Conservation (phyloP, 92 coral and sea anemone species). For the Micromussa lordhowensis region DNA sequence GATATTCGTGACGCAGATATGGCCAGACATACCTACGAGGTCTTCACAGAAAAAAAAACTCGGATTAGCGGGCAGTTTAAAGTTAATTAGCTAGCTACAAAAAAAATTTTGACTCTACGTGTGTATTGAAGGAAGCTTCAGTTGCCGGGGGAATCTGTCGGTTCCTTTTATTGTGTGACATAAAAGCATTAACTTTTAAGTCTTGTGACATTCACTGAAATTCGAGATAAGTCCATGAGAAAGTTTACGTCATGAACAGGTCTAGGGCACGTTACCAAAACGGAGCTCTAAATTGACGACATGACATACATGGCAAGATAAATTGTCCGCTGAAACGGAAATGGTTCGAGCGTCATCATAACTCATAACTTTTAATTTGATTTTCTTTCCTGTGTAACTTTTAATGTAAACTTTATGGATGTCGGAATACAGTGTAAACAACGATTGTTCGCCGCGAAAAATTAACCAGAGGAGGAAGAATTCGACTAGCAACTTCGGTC, state of each 20-base stretch:
- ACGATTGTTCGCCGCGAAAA: not conserved
- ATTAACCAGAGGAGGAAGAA: not conserved
- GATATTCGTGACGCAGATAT: not conserved
- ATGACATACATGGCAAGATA: not conserved
- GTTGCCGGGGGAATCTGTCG: not conserved
- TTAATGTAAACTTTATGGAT: constrained; percentile 13
- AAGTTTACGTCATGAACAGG: not conserved
- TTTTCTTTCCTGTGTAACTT: constrained; percentile 7
- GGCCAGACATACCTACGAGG: not conserved
- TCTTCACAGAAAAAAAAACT: not conserved
- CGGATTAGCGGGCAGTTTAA: not conserved
- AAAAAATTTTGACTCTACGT: not conserved
- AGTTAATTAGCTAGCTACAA: not conserved
- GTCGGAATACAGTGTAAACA: constrained; percentile 12
- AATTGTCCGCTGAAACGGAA: constrained; percentile 17
- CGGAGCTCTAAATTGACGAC: not conserved
- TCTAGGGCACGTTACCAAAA: not conserved
- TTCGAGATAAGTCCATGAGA: not conserved
- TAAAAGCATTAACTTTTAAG: not conserved
- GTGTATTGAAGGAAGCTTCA: not conserved
- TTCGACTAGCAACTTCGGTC: not conserved
- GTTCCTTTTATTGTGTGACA: constrained; percentile 23
- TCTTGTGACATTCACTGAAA: constrained; percentile 23
- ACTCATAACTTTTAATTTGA: not conserved
- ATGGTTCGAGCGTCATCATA: constrained; percentile 13